These are phyloP conservation scores for Panurus biarmicus DNA, from an alignment of 2,113 vertebrate species.

Conservation along the genomic window DNA sequence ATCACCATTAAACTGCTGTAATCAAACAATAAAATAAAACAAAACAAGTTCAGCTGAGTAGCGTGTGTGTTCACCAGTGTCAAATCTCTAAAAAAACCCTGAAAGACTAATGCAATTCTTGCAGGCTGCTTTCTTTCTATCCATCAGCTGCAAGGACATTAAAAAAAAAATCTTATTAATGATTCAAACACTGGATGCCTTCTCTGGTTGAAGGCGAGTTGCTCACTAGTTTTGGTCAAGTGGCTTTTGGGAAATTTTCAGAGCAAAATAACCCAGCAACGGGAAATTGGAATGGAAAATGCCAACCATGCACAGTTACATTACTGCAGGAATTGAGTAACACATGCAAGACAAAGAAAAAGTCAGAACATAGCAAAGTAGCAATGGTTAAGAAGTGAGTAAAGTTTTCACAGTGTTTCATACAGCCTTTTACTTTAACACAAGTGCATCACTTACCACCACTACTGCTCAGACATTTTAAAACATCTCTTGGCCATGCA, in stretches of 20 bases:
- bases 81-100: constrained; percentile 4
- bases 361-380: constrained; percentile 45
- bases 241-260: constrained; percentile 57
- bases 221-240: constrained; percentile 59
- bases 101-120: background rate
- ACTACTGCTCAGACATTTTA: constrained; percentile 65
- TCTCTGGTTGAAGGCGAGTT: background rate
- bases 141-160: constrained; percentile 1
- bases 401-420: constrained; percentile 74
- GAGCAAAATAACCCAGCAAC: constrained; percentile 33
- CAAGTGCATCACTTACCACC: constrained; percentile 67
- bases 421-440: constrained; percentile 69
- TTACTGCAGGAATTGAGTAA: constrained; percentile 42
- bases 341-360: constrained; percentile 66
- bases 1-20: background rate
- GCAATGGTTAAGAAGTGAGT: constrained; percentile 59
- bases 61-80: background rate
- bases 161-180: background rate
- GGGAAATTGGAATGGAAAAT: constrained; percentile 29
- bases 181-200: background rate
- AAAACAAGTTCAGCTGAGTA: background rate
- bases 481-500: constrained; percentile 69
- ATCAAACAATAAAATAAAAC: background rate
- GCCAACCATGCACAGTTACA: constrained; percentile 54
- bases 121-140: background rate